A percentile compares a stretch with the other conserved stretches of the same genome.
phyloP scores from a whole-genome alignment of 2,888 invertebrate genomes.

The Drosophila tripunctata region DNA sequence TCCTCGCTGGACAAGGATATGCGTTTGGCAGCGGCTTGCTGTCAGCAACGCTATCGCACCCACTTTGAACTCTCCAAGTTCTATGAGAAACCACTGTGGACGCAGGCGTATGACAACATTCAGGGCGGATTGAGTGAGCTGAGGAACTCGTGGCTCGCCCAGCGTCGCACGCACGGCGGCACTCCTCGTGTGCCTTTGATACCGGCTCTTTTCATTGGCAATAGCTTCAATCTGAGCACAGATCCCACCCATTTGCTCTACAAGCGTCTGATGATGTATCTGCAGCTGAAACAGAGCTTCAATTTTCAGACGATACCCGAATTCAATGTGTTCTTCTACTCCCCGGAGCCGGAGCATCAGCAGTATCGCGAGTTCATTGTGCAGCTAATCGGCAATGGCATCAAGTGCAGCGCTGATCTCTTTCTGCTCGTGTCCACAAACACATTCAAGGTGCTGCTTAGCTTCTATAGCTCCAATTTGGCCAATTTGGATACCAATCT shows the following conservation, averaged over 20 bases:
- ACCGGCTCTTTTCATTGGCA: slow-evolving; percentile 81
- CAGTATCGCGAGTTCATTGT: slow-evolving; percentile 91
- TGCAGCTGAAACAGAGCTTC: slow-evolving; percentile 91
- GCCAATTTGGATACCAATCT: slow-evolving; percentile 88
- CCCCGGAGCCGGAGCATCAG: slow-evolving; percentile 88
- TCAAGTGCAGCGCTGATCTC: slow-evolving; percentile 90
- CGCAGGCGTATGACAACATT: slow-evolving; percentile 83
- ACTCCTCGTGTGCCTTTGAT: slow-evolving; percentile 82
- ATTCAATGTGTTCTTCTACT: slow-evolving; percentile 93
- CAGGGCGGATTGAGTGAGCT: slow-evolving; percentile 81
- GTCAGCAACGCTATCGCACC: slow-evolving; percentile 89
- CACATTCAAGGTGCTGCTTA: slow-evolving; percentile 91
- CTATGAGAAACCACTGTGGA: slow-evolving; percentile 83
- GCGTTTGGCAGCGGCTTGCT: slow-evolving; percentile 90
- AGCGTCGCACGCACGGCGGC: slow-evolving; percentile 80
- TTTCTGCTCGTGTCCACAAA: slow-evolving; percentile 89
- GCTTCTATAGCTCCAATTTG: slow-evolving; percentile 88
- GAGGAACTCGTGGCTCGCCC: slow-evolving; percentile 78
- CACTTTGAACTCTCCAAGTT: slow-evolving; percentile 89
- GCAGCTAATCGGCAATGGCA: slow-evolving; percentile 90
- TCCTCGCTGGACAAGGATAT: slow-evolving; percentile 88
- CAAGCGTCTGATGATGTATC: slow-evolving; percentile 90
- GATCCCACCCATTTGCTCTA: slow-evolving; percentile 91
- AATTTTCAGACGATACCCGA: slow-evolving; percentile 94
- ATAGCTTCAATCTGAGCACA: slow-evolving; percentile 87